Percentiles rank a stretch among this genome's conserved stretches.
Evolutionary conservation across 2,113 vertebrate genomes (phyloP).

Genomic region (Cyphomyrus discorhynchus): DNA sequence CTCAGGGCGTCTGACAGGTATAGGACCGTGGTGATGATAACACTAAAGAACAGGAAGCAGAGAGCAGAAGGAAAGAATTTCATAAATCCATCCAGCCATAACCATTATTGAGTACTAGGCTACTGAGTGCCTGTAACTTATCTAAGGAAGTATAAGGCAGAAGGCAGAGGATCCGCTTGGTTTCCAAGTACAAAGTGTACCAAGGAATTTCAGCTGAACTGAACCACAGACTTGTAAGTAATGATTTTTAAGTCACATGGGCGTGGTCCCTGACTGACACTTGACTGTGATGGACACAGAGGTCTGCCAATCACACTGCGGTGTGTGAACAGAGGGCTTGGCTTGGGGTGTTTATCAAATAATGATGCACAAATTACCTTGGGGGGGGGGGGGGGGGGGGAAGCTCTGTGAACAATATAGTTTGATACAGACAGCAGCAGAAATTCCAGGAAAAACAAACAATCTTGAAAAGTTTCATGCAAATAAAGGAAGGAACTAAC

Average conservation of each 20-base stretch:
- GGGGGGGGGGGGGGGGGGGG: background rate
- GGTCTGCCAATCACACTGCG: background rate
- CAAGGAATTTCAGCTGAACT: background rate
- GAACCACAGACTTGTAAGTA: background rate
- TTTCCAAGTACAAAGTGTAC: background rate
- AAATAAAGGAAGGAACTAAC: constrained; percentile 59
- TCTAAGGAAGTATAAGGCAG: background rate
- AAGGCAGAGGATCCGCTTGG: background rate
- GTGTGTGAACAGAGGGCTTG: background rate
- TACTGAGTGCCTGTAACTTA: background rate
- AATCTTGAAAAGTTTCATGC: background rate
- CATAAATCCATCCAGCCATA: background rate
- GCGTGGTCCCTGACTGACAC: background rate
- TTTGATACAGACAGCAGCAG: background rate
- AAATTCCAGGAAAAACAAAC: background rate
- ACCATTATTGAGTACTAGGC: background rate
- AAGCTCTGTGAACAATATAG: background rate
- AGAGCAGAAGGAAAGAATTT: background rate
- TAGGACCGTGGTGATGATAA: constrained; percentile 95
- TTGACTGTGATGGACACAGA: background rate
- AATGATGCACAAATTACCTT: background rate
- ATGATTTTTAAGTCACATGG: background rate
- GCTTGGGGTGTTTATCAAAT: background rate
- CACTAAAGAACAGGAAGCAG: constrained; percentile 59
- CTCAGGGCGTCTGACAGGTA: constrained; percentile 96